phyloP scores from a whole-genome alignment of 1,140 invertebrate genomes.

The Mya arenaria region DNA sequence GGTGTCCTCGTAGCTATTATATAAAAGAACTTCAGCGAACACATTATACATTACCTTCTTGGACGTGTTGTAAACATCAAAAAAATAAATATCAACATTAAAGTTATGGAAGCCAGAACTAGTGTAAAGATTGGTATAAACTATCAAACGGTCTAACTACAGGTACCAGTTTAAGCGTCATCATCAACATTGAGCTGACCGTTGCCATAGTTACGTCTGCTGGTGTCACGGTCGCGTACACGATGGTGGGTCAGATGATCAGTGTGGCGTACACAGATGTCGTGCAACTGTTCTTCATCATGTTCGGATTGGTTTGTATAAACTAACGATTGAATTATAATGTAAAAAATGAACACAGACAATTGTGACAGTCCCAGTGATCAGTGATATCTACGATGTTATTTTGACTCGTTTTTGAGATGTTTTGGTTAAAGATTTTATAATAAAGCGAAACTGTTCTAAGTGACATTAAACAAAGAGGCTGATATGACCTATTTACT shows the following conservation, averaged over 20 bases:
- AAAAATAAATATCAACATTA: background rate
- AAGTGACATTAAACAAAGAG: too few species aligned
- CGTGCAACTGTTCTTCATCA: conserved; percentile 74
- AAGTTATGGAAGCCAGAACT: background rate
- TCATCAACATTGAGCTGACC: conserved; percentile 69
- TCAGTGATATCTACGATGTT: too few species aligned
- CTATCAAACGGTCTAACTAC: too few species aligned
- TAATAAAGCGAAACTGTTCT: too few species aligned
- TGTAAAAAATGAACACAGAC: too few species aligned
- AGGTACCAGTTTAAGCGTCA: conserved; percentile 78
- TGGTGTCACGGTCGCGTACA: conserved; percentile 75
- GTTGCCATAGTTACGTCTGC: conserved; percentile 74
- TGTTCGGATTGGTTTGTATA: conserved; percentile 77
- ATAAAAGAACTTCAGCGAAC: too few species aligned
- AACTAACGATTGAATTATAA: too few species aligned
- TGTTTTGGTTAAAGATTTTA: too few species aligned
- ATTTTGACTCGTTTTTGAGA: too few species aligned
- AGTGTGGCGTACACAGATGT: conserved; percentile 80
- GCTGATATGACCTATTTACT: too few species aligned
- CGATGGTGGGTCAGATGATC: conserved; percentile 77
- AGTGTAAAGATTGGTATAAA: background rate
- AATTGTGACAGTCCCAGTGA: too few species aligned
- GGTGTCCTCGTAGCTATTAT: too few species aligned
- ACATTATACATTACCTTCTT: background rate
- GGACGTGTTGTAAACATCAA: background rate